phyloP scores from a whole-genome alignment of 2,888 invertebrate genomes.

The Pristionchus arcanus region DNA sequence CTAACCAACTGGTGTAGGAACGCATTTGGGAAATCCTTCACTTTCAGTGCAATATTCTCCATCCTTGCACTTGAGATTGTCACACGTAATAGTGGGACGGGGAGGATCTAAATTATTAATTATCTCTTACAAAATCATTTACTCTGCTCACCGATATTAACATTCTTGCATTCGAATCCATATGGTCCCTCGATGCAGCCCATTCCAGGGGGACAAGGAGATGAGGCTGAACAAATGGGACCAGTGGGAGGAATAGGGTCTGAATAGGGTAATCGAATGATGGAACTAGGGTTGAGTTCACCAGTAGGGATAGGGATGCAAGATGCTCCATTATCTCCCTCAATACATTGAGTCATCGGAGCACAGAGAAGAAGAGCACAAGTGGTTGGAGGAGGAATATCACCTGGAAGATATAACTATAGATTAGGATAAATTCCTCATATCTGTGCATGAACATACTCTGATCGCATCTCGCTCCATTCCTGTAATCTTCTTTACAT shows the following conservation, averaged over 20 bases:
- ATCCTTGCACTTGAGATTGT: background rate
- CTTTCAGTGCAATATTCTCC: background rate
- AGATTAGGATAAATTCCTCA: background rate
- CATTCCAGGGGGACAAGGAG: background rate
- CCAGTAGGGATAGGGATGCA: background rate
- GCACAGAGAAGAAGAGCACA: background rate
- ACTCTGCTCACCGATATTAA: background rate
- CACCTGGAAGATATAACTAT: background rate
- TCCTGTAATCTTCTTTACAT: background rate
- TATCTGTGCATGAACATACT: background rate
- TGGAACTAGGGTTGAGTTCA: background rate
- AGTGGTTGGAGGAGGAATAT: background rate
- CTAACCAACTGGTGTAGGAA: background rate
- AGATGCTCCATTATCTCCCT: background rate
- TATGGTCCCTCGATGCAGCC: background rate
- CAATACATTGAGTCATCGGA: background rate
- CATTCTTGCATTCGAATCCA: background rate
- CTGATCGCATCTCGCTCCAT: constrained; percentile 14
- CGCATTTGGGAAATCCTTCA: background rate
- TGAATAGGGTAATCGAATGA: background rate
- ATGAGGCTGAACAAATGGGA: background rate
- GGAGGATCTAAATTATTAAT: background rate
- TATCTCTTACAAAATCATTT: background rate
- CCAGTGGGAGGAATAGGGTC: background rate
- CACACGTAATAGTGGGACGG: background rate